A percentile compares a stretch with the other conserved stretches of the same genome.
phyloP scores from a whole-genome alignment of 2,113 vertebrate genomes.

The Phylloscopus trochilus region DNA sequence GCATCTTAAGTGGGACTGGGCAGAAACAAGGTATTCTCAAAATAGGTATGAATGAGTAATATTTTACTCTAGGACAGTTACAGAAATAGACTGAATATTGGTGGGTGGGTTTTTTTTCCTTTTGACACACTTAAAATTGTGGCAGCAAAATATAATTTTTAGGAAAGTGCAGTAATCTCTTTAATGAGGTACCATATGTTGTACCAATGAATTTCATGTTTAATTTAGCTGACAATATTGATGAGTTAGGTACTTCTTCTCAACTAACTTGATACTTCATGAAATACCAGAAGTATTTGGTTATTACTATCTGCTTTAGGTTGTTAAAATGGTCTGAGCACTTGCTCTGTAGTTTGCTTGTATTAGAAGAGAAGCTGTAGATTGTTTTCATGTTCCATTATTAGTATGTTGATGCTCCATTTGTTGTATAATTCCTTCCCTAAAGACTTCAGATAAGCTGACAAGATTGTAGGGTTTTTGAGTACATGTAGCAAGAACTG shows the following conservation, averaged over 20 bases:
- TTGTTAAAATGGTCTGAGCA: neutral
- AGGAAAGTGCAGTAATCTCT: neutral
- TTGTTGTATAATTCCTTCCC: neutral
- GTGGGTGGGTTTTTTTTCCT: neutral
- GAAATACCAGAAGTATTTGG: neutral
- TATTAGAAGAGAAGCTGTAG: neutral
- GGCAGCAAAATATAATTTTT: neutral
- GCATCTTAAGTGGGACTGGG: neutral
- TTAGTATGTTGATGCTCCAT: neutral
- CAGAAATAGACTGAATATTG: neutral
- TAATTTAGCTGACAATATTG: neutral
- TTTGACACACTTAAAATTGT: neutral
- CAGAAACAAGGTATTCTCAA: neutral
- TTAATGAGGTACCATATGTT: neutral
- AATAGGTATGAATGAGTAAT: neutral
- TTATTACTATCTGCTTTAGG: neutral
- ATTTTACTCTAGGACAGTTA: neutral
- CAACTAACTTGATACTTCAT: neutral
- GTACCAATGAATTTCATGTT: neutral
- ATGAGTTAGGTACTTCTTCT: neutral
- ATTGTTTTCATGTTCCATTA: neutral
- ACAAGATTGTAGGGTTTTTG: neutral
- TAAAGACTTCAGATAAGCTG: neutral
- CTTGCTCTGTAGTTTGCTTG: neutral
- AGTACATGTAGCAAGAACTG: neutral